Base-by-base conservation (phyloP, 2,888 invertebrate species). In the Helicoverpa assulta region DNA sequence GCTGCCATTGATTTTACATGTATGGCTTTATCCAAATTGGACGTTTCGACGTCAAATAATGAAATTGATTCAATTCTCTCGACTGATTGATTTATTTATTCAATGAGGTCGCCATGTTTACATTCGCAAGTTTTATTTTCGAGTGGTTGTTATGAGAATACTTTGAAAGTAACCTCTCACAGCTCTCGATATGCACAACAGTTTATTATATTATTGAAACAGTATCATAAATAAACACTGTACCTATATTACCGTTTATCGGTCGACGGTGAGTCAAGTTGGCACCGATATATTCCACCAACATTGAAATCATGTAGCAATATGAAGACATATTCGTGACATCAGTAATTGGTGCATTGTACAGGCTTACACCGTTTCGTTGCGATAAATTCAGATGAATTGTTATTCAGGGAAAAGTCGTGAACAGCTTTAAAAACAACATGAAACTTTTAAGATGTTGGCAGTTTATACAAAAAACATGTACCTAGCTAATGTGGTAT, bases 291-390 rank as follows among this genome's bases (percentile, higher is more conserved):
- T 76, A 70, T 56, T 43, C 50, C 56, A 40, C 50, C 33, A 26
- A 26, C 26, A 76, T 70, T 67, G 68, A 74, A 72, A 14, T 74
- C 50, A 55, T 40, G 43, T 16, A 57, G 57, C 73, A 66, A 51
- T 74, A 50, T 67, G 43, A 66, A 33, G 53, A 12, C 29, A 67
- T 50, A 59, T 37, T 53, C 16, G 53, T 67, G 53, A 40, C 53
- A 40, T 18, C 29, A n/a, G 47, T 71, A 57, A 71, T 66, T 40
- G 47, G 21, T n/a, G 43, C 47, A 40, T 57, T 66, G 43, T 70
- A 55, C 50, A 64, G 21, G 47, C 29, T 61, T n/a, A 43, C 43
- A 14, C 43, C 43, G 50, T 18, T 33, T 53, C 47, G 37, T 16
- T 47, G 47, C 14, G 33, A 40, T 3, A 33, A 43, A 40, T 26